phyloP scores from a whole-genome alignment of 2,888 invertebrate species.

The Tetrapedia diversipes region DNA sequence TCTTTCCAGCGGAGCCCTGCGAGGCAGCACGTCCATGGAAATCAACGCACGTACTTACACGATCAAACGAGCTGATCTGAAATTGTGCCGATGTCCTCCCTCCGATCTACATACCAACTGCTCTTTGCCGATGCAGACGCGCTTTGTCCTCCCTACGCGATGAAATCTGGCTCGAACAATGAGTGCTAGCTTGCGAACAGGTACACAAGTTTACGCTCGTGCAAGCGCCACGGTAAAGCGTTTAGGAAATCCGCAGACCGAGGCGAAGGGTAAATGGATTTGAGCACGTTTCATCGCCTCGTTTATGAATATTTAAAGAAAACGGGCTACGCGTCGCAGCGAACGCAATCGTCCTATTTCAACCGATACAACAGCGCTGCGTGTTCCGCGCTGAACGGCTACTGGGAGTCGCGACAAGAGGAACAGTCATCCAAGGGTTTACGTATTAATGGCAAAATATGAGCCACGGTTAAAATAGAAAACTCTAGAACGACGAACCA shows the following conservation, averaged over 20 bases:
- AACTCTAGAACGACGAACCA: constrained; percentile 13
- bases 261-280: constrained; percentile 19
- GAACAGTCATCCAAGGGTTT: constrained; percentile 3
- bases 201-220: background rate
- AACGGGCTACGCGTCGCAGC: constrained; percentile 14
- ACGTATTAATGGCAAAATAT: constrained; percentile 31
- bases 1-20: background rate
- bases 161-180: too few species aligned
- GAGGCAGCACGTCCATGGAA: too few species aligned
- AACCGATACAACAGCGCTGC: background rate
- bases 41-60: too few species aligned
- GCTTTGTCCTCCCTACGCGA: too few species aligned
- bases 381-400: constrained; percentile 1
- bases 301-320: constrained; percentile 66
- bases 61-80: too few species aligned
- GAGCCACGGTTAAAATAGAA: constrained; percentile 10
- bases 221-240: background rate
- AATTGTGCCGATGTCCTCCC: too few species aligned
- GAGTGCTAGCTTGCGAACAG: too few species aligned
- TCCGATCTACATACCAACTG: too few species aligned
- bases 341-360: constrained; percentile 21
- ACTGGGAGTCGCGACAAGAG: background rate
- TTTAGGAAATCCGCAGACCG: background rate
- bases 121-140: too few species aligned
- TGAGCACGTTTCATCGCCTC: constrained; percentile 37